Conservation (phyloP, 2,888 invertebrate genomes). For the Agrochola macilenta region DNA sequence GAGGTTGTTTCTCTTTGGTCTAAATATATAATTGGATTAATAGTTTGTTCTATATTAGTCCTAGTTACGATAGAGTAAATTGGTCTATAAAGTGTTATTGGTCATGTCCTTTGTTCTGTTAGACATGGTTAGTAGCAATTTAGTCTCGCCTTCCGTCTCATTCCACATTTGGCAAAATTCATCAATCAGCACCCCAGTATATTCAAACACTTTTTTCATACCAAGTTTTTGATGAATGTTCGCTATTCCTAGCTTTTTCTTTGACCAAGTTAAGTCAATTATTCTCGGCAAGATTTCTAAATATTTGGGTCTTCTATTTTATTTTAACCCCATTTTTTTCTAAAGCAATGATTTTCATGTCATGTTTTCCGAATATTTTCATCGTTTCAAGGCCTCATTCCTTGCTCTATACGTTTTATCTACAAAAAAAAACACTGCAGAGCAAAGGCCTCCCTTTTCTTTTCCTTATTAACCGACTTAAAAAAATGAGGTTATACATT, state of each 20-base stretch:
- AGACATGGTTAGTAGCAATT: conserved; percentile 7
- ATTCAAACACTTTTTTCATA: neutral
- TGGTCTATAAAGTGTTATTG: conserved; percentile 1
- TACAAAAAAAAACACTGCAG: neutral
- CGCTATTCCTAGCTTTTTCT: neutral
- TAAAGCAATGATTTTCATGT: no score
- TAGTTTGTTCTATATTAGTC: conserved; percentile 12
- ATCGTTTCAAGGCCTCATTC: neutral
- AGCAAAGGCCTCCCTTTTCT: neutral
- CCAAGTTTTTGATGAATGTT: neutral
- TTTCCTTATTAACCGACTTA: no score
- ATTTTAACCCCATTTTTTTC: neutral
- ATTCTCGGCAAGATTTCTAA: neutral
- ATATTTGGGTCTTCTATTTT: neutral
- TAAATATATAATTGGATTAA: conserved; percentile 37
- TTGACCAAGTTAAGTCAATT: neutral
- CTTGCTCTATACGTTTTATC: neutral
- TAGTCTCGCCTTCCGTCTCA: neutral
- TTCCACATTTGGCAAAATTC: neutral
- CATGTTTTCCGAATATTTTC: neutral
- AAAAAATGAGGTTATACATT: no score
- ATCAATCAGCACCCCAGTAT: neutral
- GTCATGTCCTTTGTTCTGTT: conserved; percentile 33
- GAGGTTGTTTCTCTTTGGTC: conserved; percentile 13
- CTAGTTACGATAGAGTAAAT: conserved; percentile 4